phyloP scores from a whole-genome alignment of 2,113 vertebrate species.

The Trematocara nigrifrons region DNA sequence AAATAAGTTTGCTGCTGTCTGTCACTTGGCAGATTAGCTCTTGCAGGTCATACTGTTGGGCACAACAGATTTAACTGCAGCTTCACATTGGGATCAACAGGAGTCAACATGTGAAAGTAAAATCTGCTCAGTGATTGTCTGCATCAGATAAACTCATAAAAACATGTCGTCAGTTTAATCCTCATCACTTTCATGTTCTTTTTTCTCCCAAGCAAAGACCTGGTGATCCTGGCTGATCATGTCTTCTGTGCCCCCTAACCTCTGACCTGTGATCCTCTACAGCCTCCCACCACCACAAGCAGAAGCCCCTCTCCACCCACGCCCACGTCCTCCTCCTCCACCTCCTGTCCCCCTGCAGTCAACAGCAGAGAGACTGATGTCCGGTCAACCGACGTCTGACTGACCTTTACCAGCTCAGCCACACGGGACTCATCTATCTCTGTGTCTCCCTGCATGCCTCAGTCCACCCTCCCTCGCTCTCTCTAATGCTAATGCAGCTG shows the following conservation, averaged over 20 bases:
- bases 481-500: conserved; percentile 59
- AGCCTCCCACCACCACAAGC: not conserved
- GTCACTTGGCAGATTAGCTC: not conserved
- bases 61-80: fast-evolving
- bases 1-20: not conserved
- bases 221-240: not conserved
- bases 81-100: not conserved
- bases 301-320: not conserved
- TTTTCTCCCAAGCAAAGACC: fast-evolving
- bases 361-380: conserved; percentile 54
- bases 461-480: not conserved
- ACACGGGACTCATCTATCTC: conserved; percentile 53
- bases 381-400: conserved; percentile 36
- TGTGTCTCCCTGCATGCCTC: conserved; percentile 22
- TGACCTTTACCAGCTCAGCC: conserved; percentile 60
- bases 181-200: not conserved
- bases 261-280: conserved; percentile 2
- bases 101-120: not conserved
- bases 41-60: not conserved
- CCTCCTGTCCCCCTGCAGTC: conserved; percentile 1
- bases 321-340: not conserved
- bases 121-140: not conserved
- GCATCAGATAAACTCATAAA: not conserved
- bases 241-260: not conserved
- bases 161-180: not conserved